Percentiles rank a stretch among this genome's conserved stretches.
phyloP scores from a whole-genome alignment of 2,113 vertebrate genomes.

The Tapirus terrestris region DNA sequence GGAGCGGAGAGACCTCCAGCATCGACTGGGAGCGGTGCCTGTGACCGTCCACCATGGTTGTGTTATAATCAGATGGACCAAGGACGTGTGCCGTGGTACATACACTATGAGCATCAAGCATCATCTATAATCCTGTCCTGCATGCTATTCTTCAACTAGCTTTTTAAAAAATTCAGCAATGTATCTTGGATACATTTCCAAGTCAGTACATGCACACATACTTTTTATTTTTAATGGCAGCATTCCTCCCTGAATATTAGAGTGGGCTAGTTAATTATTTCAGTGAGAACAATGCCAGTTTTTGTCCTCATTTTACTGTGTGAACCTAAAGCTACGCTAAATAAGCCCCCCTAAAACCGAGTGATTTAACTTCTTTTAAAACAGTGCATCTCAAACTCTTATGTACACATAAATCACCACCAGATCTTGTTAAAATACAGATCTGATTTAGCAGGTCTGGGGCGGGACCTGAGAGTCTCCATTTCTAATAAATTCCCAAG shows the following conservation, averaged over 20 bases:
- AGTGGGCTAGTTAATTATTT: not conserved
- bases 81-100: fast-evolving
- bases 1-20: not conserved
- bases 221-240: not conserved
- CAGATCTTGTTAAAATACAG: not conserved
- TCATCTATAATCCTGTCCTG: not conserved
- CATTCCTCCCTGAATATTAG: not conserved
- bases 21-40: not conserved
- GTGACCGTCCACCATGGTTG: fast-evolving
- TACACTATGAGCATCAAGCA: fast-evolving
- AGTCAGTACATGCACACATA: not conserved
- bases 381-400: not conserved
- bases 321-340: not conserved
- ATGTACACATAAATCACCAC: not conserved
- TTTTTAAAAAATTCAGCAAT: not conserved
- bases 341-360: not conserved
- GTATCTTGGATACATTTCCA: not conserved
- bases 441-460: not conserved
- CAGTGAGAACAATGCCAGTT: not conserved
- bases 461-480: fast-evolving
- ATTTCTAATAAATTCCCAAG: not conserved
- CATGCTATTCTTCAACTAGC: not conserved
- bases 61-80: not conserved
- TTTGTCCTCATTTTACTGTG: not conserved
- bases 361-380: not conserved